Percentiles rank a stretch among this genome's conserved stretches.
Evolutionary conservation across 1,140 invertebrate genomes (phyloP).

Genomic region (Drosophila parabipectinata): DNA sequence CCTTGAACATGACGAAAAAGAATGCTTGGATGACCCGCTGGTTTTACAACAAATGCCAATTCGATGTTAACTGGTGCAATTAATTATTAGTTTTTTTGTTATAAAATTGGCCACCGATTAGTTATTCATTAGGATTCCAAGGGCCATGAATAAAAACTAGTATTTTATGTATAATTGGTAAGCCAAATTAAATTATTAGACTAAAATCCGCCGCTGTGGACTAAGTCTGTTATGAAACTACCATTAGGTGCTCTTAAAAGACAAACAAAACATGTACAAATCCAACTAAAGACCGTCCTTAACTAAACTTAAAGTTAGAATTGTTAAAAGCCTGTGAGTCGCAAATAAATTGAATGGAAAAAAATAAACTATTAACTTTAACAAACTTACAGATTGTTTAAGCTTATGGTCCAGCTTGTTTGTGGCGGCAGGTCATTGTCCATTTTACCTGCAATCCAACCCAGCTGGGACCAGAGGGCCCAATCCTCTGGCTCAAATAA

Average conservation of each 20-base stretch:
- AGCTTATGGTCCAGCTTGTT: constrained; percentile 23
- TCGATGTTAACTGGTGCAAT: constrained; percentile 69
- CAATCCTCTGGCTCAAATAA: constrained; percentile 16
- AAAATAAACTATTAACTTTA: constrained; percentile 2
- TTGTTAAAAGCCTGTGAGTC: neutral
- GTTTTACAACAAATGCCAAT: constrained; percentile 76
- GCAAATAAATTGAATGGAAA: constrained; percentile 2
- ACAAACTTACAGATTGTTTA: constrained; percentile 13
- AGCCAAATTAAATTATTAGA: neutral
- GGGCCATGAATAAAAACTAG: constrained; percentile 9
- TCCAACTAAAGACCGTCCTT: constrained; percentile 9
- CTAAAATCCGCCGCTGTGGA: neutral
- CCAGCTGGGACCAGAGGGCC: constrained; percentile 12
- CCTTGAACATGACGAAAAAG: constrained; percentile 47
- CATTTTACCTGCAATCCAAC: constrained; percentile 16
- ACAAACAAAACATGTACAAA: constrained; percentile 13
- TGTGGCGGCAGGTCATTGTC: constrained; percentile 42
- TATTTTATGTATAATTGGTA: neutral
- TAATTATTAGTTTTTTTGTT: constrained; percentile 21
- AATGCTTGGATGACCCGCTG: constrained; percentile 71
- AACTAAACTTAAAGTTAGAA: neutral
- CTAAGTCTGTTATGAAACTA: neutral
- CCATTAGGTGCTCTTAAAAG: constrained; percentile 6
- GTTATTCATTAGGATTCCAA: neutral
- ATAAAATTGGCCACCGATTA: constrained; percentile 31